A percentile compares a stretch with the other conserved stretches of the same genome.
These are phyloP conservation scores for Frankliniella fusca DNA, from an alignment of 2,888 invertebrate genomes.

Conservation along the genomic window DNA sequence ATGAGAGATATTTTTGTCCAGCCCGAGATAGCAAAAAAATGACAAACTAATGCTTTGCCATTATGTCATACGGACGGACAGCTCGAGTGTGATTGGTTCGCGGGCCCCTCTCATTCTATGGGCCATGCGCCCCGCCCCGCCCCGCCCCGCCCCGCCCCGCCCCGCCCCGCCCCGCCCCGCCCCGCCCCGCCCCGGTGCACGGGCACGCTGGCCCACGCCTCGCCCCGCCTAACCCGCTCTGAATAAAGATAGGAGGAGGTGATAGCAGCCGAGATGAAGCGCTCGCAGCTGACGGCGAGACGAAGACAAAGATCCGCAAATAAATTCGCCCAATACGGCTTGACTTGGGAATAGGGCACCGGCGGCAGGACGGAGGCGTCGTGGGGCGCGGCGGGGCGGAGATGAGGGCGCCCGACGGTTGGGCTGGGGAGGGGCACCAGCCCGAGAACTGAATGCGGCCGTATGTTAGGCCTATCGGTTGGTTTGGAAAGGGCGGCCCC, in stretches of 20 bases:
- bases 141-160: not conserved
- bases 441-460: not conserved
- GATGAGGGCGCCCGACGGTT: not conserved
- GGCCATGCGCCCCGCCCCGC: not conserved
- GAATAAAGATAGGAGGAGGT: not conserved
- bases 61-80: too few relatives aligned
- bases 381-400: not conserved
- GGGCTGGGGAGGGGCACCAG: not conserved
- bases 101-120: not conserved
- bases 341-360: not conserved
- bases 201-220: not conserved
- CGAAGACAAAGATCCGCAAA: constrained; percentile 6
- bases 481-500: not conserved
- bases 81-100: not conserved
- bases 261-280: not conserved
- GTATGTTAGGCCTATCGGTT: constrained; percentile 10
- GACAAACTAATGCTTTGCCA: too few relatives aligned
- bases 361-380: not conserved
- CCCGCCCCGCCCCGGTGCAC: not conserved
- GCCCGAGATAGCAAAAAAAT: too few relatives aligned
- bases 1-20: too few relatives aligned
- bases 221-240: not conserved
- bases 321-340: constrained; percentile 10
- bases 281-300: not conserved
- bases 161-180: not conserved